Percentiles rank a stretch among this genome's conserved stretches.
phyloP scores from a whole-genome alignment of 2,113 vertebrate genomes.

The Bos javanicus region DNA sequence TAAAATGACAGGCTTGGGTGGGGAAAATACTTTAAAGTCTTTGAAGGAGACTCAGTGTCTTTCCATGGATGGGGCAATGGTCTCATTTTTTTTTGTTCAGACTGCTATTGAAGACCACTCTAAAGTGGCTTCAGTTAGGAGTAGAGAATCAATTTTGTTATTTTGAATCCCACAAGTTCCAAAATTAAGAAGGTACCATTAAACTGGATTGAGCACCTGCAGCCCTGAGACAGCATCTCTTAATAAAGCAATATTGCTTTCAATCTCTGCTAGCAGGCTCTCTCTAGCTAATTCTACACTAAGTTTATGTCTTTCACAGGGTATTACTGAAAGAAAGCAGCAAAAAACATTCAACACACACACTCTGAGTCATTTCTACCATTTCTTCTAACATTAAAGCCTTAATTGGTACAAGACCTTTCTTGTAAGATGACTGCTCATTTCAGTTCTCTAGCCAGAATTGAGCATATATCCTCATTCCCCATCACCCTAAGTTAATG shows the following conservation, averaged over 20 bases:
- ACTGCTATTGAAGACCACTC: neutral
- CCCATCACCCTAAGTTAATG: neutral
- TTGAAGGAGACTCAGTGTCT: neutral
- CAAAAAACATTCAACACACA: neutral
- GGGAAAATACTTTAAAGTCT: neutral
- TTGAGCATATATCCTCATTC: neutral
- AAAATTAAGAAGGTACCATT: neutral
- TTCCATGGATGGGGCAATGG: neutral
- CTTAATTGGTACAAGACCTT: neutral
- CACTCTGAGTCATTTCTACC: neutral
- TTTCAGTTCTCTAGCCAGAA: neutral
- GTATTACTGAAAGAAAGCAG: constrained; percentile 28
- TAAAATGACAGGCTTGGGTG: neutral
- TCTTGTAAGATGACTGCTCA: neutral
- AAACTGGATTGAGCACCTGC: neutral
- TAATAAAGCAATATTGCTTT: neutral
- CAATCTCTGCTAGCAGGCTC: neutral
- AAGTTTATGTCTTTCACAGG: neutral
- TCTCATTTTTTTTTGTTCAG: neutral
- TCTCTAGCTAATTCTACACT: neutral
- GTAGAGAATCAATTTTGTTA: neutral
- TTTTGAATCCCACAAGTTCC: neutral
- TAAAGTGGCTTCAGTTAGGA: neutral
- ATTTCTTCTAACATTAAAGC: neutral
- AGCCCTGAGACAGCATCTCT: neutral